Base-by-base conservation (phyloP, 2,888 invertebrate species). In the Psylliodes chrysocephalus region DNA sequence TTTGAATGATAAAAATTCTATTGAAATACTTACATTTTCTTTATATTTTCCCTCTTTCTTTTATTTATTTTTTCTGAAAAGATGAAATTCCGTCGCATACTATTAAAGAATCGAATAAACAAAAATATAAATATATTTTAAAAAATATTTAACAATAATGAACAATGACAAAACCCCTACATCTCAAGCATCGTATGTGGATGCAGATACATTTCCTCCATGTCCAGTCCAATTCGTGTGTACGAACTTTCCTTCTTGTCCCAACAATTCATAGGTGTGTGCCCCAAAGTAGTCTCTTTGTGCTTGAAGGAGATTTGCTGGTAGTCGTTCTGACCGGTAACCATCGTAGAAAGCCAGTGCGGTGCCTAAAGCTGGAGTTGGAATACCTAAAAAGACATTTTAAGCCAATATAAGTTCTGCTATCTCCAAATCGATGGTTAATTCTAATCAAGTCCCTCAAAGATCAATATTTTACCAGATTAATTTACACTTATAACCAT, bases 161-260 rank as follows among this genome's bases (percentile, higher is more conserved):
- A 40, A 22, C 2, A n/a, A 25, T 6, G 4, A 35, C 10, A 30
- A 30, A 19, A 14, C 2, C 10, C 19, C 28, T 14, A 17, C 10
- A 10, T 17, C 18, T 83, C 87, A 93, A 63, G 90, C 93, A 79
- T 90, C 88, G 75, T 97, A 97, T 8, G 96, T 95, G 65, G 94
- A 91, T n/a, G 96, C 94, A 1, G 96, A 95, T 2, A 96, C 95
- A 77, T 94, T 93, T 65, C 97, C 97, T 25, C 99, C 99, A 74
- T 94, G 94, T 10, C 99, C 99, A 7, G 98, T 99, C 99, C 99
- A 99, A 85, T 99, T 98, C 67, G 98, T 98, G 83, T 99, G 99
- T 1, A 95, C 88, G 80, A 92, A 98, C 73, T 88, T 88, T 2
- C 97, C 98, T 44, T 97, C 97, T 67, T 92, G 85, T 2, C 86